Evolutionary conservation across 2,113 vertebrate genomes (phyloP), one percentile per base, ranked within the genome.

Genomic region (Myotis davidii): DNA sequence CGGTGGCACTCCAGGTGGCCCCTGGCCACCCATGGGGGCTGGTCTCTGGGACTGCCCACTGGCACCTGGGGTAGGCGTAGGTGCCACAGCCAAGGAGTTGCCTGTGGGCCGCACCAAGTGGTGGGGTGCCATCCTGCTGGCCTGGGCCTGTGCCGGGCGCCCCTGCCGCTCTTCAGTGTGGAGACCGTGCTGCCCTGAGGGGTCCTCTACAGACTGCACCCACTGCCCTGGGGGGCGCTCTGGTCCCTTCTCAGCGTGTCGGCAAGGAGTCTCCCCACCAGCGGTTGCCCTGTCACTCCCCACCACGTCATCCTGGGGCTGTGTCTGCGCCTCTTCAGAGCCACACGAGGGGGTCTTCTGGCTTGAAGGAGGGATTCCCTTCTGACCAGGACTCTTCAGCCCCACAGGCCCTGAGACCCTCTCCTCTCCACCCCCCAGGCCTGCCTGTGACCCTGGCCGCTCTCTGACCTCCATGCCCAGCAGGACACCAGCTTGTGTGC

Each of bases 111-210:
- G 56, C 61, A 13, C 84, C 61, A 37, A 13, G 76, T 72, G 92
- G 32, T 1, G 23, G n/a, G 92, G 1, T 0, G 0, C 52, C 8
- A 0, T 16, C n/a, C 72, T 3, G 18, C 11, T 1, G 5, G 0
- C 67, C 64, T 4, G 59, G 32, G 23, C n/a, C 54, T 56, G 52
- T 5, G 37, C 20, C 3, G 10, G 27, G 50, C 0, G 5, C 20
- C 8, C 23, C 0, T 37, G n/a, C 29, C 48, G 59, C 11, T 32
- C 3, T 3, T 9, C 29, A 45, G 54, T 34, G 11, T 13, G 85
- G 13, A 12, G 37, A 9, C 16, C 0, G 0, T 0, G 32, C 45
- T 50, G 74, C 39, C 48, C 20, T 5, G 14, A 27, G 18, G 21
- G 42, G 29, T 64, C 32, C 65, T 20, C 54, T 42, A 95, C 72